Evolutionary conservation across 2,888 invertebrate genomes (phyloP).

Genomic region (Panzeria rudis): DNA sequence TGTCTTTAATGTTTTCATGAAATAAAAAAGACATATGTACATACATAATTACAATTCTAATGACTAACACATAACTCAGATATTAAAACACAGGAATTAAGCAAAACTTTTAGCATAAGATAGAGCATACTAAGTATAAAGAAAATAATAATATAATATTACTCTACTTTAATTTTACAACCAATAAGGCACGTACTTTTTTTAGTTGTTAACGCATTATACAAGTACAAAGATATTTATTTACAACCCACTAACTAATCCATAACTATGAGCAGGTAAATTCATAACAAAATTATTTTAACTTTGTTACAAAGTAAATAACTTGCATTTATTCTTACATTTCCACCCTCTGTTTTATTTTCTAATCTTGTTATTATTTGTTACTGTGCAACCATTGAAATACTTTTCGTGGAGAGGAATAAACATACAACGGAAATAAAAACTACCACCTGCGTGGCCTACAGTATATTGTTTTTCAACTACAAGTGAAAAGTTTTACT

Average conservation of each 20-base stretch:
- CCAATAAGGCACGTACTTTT: too few species aligned
- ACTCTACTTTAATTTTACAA: too few species aligned
- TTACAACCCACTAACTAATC: background rate
- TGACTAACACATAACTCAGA: too few species aligned
- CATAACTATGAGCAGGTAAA: background rate
- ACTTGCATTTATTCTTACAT: background rate
- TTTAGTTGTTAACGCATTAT: background rate
- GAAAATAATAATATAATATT: too few species aligned
- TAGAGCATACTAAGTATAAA: too few species aligned
- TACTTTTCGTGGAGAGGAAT: background rate
- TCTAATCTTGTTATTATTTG: background rate
- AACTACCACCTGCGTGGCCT: background rate
- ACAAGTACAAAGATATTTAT: background rate
- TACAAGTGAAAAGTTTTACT: background rate
- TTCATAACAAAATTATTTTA: slow-evolving; percentile 12
- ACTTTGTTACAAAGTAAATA: background rate
- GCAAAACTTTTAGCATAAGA: too few species aligned
- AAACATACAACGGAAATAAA: background rate
- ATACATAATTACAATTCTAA: too few species aligned
- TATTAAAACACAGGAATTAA: too few species aligned
- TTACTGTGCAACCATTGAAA: background rate
- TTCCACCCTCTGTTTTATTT: background rate
- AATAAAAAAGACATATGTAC: too few species aligned
- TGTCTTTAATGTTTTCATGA: too few species aligned
- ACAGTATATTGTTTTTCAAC: background rate